Evolutionary conservation across 2,113 vertebrate genomes (phyloP).

Genomic region (Actenoides lindsayi): DNA sequence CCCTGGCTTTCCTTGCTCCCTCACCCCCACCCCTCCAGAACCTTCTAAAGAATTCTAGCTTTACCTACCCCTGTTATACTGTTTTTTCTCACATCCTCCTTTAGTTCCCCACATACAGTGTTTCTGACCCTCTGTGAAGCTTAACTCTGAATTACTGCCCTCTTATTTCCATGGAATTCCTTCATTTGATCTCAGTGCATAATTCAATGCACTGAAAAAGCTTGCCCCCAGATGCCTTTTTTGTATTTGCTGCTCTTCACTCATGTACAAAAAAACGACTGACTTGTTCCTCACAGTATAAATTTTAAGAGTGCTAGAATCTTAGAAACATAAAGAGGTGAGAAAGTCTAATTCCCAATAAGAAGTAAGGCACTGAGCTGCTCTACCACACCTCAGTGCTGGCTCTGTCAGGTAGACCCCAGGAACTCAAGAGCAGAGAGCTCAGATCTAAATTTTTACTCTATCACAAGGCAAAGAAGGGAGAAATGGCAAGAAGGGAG

Average conservation of each 20-base stretch:
- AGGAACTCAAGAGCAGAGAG: not conserved
- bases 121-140: not conserved
- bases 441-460: not conserved
- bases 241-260: not conserved
- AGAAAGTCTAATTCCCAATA: not conserved
- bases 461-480: not conserved
- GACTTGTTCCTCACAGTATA: not conserved
- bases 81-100: not conserved
- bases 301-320: not conserved
- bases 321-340: not conserved
- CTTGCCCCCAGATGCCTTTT: not conserved
- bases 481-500: not conserved
- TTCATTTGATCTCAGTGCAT: not conserved
- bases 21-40: not conserved
- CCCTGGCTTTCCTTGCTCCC: not conserved
- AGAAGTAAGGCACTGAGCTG: not conserved
- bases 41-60: not conserved
- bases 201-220: not conserved
- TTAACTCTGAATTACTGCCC: not conserved
- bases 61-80: not conserved
- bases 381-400: not conserved
- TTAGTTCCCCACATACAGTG: not conserved
- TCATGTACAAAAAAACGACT: not conserved
- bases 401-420: not conserved
- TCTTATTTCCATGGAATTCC: not conserved